Evolutionary conservation across 64 coral and sea anemone species (phyloP).

Genomic region (Montipora sp.): DNA sequence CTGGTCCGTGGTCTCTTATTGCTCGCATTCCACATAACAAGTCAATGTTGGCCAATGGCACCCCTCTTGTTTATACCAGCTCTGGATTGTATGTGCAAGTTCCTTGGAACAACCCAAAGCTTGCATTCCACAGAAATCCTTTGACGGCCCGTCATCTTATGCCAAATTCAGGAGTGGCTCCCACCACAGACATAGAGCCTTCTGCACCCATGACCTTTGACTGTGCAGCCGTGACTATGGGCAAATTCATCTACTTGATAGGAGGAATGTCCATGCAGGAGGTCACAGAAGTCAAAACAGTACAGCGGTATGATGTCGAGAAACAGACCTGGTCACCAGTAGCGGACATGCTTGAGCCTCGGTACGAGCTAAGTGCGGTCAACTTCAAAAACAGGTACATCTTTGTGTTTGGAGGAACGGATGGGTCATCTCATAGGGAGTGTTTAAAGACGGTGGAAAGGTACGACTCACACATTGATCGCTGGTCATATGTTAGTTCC

Average conservation of each 20-base stretch:
- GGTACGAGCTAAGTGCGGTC: conserved; percentile 39
- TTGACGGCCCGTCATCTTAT: conserved; percentile 33
- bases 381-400: conserved; percentile 42
- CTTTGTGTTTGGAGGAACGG: conserved; percentile 48
- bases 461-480: conserved; percentile 15
- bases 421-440: conserved; percentile 30
- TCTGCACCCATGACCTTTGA: conserved; percentile 43
- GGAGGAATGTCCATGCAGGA: conserved; percentile 50
- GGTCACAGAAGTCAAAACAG: conserved; percentile 26
- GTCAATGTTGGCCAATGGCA: conserved; percentile 37
- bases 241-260: conserved; percentile 25
- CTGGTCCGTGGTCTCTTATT: conserved; percentile 36
- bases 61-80: conserved; percentile 29
- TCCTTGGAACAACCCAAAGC: conserved; percentile 48
- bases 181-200: conserved; percentile 28
- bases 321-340: conserved; percentile 27
- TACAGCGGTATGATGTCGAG: conserved; percentile 34
- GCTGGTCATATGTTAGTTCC: conserved; percentile 40
- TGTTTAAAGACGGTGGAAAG: conserved; percentile 37
- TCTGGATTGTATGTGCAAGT: conserved; percentile 42
- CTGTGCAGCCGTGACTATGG: conserved; percentile 44
- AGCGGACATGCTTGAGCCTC: conserved; percentile 31
- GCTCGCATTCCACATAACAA: conserved; percentile 52
- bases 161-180: conserved; percentile 22
- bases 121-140: conserved; percentile 37